Conservation (phyloP, 2,888 invertebrate genomes). For the Punctoribates punctum region DNA sequence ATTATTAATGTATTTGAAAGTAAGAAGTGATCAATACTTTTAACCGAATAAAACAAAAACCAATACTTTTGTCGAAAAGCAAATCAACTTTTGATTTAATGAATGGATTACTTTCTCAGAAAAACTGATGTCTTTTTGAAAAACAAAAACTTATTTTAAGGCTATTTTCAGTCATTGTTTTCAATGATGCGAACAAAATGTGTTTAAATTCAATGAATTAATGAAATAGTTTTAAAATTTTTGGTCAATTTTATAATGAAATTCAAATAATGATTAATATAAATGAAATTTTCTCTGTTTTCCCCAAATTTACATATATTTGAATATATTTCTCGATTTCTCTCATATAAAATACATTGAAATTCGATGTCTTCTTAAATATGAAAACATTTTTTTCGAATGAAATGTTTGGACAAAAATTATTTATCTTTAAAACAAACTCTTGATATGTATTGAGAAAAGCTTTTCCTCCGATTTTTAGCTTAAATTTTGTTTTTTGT, state of each 20-base stretch:
- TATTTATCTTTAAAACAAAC: background rate
- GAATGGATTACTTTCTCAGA: too few species aligned
- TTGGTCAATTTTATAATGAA: slow-evolving; percentile 1
- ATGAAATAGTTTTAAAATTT: slow-evolving; percentile 14
- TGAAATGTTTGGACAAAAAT: background rate
- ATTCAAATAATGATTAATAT: too few species aligned
- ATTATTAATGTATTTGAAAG: slow-evolving; percentile 12
- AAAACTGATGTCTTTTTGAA: background rate
- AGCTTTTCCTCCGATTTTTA: slow-evolving; percentile 23
- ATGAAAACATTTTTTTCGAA: background rate
- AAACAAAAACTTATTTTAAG: background rate
- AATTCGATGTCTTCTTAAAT: background rate
- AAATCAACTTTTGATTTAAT: too few species aligned
- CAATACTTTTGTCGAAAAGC: background rate
- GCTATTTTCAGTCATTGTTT: background rate
- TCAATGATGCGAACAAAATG: slow-evolving; percentile 4
- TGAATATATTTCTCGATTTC: background rate
- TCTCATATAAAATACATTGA: background rate
- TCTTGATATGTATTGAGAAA: slow-evolving; percentile 12
- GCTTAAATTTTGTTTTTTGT: slow-evolving; percentile 22
- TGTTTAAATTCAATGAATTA: background rate
- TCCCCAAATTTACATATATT: background rate
- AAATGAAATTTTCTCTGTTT: slow-evolving; percentile 21
- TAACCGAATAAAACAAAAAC: background rate
- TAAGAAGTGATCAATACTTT: slow-evolving; percentile 19